Evolutionary conservation across 2,888 invertebrate species (phyloP), one percentile per base, ranked within the genome.

Genomic region (Tupiocoris notatus): DNA sequence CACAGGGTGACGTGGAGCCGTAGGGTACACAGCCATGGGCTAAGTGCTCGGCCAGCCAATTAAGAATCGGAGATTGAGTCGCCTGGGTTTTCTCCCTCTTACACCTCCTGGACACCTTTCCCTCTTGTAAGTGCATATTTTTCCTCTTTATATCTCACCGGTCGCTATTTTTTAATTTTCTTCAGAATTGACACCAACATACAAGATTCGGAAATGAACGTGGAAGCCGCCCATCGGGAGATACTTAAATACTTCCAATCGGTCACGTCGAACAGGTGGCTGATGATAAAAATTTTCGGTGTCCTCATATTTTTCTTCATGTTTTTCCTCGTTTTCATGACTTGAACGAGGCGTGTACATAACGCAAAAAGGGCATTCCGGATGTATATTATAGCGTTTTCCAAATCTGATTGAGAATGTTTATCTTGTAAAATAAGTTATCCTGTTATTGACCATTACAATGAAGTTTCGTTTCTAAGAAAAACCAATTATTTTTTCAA

Each of bases 271-370:
- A 99, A 99, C 86, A 90, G 99, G 82, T 98, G 98, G 92, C 88
- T 99, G 39, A 99, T 99, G 97, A 93, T 99, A 81, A 99, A 99
- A 88, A 92, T 99, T 81, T 99, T 99, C 86, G 98, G 93, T 73
- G 95, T 99, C 79, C 88, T 99, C 75, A 96, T 99, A 88, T 93
- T 98, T 83, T 99, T 99, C 88, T 99, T 99, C 85, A 92, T 99
- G 85, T 95, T 99, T 84, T 99, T 99, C 88, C 93, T 99, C 83
- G 91, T 99, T 81, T 97, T 99, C 86, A 88, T 98, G 88, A 94
- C 96, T 82, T 93, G 91, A 87, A 66, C 18, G 3, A 22, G 6
- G 1, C 21, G 17, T 39, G 39, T 39, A 39, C 39, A 12, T n/a
- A 39, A 39, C 6, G 39, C 39, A 39, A 39, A 39, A 39, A 39